phyloP scores from a whole-genome alignment of 1,140 invertebrate species.

The Drosophila tropicalis region DNA sequence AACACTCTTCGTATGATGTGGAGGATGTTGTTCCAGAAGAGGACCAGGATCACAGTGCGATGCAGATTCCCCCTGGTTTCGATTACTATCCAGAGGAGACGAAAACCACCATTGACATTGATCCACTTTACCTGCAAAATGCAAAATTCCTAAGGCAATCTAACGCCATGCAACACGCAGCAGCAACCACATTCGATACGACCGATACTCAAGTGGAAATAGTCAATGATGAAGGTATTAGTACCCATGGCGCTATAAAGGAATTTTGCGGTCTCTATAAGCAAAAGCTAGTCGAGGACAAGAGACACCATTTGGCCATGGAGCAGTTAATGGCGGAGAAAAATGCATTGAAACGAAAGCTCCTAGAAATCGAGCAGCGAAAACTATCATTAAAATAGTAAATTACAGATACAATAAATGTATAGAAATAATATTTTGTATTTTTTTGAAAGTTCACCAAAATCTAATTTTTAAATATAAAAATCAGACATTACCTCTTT shows the following conservation, averaged over 20 bases:
- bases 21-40: slow-evolving; percentile 69
- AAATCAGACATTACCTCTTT: background rate
- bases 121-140: slow-evolving; percentile 60
- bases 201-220: slow-evolving; percentile 45
- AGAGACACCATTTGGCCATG: slow-evolving; percentile 54
- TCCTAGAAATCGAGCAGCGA: slow-evolving; percentile 62
- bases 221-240: slow-evolving; percentile 40
- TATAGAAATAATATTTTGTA: background rate
- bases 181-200: background rate
- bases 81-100: slow-evolving; percentile 62
- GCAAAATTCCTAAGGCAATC: slow-evolving; percentile 33
- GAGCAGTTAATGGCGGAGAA: slow-evolving; percentile 67
- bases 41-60: slow-evolving; percentile 44
- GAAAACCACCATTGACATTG: slow-evolving; percentile 47
- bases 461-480: background rate
- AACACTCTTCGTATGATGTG: slow-evolving; percentile 51
- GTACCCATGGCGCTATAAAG: slow-evolving; percentile 40
- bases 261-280: slow-evolving; percentile 65
- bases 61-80: slow-evolving; percentile 52
- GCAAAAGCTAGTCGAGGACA: slow-evolving; percentile 61
- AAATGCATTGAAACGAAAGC: slow-evolving; percentile 61
- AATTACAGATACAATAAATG: background rate
- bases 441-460: background rate
- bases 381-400: slow-evolving; percentile 55
- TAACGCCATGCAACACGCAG: background rate